phyloP scores from a whole-genome alignment of 64 coral and sea anemone genomes.

The Dendrophyllia cribrosa region DNA sequence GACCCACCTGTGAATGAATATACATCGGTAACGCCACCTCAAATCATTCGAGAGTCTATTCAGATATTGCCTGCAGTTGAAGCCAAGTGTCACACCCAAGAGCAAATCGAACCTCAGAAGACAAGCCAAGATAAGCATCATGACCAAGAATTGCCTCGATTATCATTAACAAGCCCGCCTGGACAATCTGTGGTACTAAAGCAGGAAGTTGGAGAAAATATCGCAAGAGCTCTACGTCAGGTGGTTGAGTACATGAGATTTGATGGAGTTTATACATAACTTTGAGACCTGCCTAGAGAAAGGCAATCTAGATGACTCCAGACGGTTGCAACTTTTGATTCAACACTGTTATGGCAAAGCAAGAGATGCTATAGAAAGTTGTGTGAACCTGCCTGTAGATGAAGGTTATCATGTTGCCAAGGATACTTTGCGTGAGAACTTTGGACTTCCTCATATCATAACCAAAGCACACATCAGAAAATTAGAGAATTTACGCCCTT shows the following conservation, averaged over 20 bases:
- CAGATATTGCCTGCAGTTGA: too few species aligned
- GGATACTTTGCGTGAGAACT: slow-evolving; percentile 69
- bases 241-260: slow-evolving; percentile 77
- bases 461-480: slow-evolving; percentile 57
- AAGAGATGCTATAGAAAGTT: slow-evolving; percentile 75
- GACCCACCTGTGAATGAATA: too few species aligned
- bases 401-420: slow-evolving; percentile 68
- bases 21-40: too few species aligned
- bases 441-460: slow-evolving; percentile 72
- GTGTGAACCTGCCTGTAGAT: slow-evolving; percentile 73
- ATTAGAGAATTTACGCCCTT: slow-evolving; percentile 34
- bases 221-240: slow-evolving; percentile 33
- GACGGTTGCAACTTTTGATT: slow-evolving; percentile 68
- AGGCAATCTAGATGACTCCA: slow-evolving; percentile 43
- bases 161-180: too few species aligned
- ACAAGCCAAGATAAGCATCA: too few species aligned
- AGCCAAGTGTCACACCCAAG: too few species aligned
- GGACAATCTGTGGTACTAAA: background rate
- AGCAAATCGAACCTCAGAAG: too few species aligned
- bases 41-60: too few species aligned
- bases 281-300: too few species aligned
- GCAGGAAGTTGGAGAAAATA: slow-evolving; percentile 25
- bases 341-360: slow-evolving; percentile 80
- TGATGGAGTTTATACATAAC: slow-evolving; percentile 73
- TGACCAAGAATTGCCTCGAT: too few species aligned